A percentile compares a stretch with the other conserved stretches of the same genome.
Conservation (phyloP, 2,888 invertebrate species). For the Epistrophella euchroma region DNA sequence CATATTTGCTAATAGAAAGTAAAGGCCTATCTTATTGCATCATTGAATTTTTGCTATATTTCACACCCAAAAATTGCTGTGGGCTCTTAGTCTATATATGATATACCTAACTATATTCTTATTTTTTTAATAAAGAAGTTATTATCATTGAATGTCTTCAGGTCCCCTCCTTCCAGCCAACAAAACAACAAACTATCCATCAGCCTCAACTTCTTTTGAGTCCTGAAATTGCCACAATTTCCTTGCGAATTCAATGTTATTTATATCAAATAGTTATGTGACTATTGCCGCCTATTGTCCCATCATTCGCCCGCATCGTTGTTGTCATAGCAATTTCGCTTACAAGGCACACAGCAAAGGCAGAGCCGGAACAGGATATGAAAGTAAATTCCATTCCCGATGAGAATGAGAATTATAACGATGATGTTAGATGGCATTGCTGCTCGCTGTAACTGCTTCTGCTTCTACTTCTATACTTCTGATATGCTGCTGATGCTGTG, state of each 20-base stretch:
- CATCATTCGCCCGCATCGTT: slow-evolving; percentile 21
- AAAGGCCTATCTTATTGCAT: too few species aligned
- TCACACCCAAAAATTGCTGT: too few species aligned
- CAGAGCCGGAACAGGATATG: slow-evolving; percentile 56
- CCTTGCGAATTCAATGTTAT: slow-evolving; percentile 72
- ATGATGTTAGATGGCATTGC: slow-evolving; percentile 68
- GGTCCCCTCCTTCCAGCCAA: background rate
- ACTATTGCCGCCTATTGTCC: slow-evolving; percentile 39
- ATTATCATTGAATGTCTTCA: background rate
- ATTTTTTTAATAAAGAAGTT: background rate
- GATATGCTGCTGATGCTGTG: slow-evolving; percentile 75
- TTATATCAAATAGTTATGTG: slow-evolving; percentile 68
- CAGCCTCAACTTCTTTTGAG: background rate
- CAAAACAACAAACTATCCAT: slow-evolving; percentile 4
- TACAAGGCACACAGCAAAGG: slow-evolving; percentile 54
- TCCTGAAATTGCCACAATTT: slow-evolving; percentile 70
- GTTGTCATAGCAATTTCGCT: slow-evolving; percentile 66
- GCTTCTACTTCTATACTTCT: too few species aligned
- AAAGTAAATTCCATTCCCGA: slow-evolving; percentile 73
- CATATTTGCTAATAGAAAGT: too few species aligned
- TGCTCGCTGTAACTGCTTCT: slow-evolving; percentile 22
- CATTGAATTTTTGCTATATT: too few species aligned
- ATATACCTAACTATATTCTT: background rate
- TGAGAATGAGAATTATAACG: slow-evolving; percentile 58
- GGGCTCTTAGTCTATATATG: background rate